Base-by-base conservation (phyloP, 2,888 invertebrate genomes). In the Sminthurinus aureus region DNA sequence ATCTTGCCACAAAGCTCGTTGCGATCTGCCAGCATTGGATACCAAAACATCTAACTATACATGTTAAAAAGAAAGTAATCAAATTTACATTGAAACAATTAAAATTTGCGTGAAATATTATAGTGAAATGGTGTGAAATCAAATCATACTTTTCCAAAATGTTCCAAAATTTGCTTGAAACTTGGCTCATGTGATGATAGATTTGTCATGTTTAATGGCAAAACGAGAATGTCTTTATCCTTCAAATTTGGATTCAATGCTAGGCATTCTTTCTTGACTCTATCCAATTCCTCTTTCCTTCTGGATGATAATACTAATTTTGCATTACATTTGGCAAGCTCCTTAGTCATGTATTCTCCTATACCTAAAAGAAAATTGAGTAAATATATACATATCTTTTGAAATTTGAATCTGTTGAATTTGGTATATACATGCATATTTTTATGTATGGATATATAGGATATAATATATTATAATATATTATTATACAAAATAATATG, bases 1-100 rank as follows among this genome's bases (percentile, higher is more conserved):
- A 0, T 93, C 91, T 85, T 94, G 93, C 94, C 94, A 96, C 24
- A 90, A 88, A 0, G 94, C 94, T 85, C 96, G 91, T 90, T 96
- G 96, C 11, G 95, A 94, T 82, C 95, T 91, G 0, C 96, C 96
- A 0, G 96, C 96, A 91, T 96, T 96, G 89, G 95, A 95, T 0
- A 96, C 93, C 66, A 96, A 91, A 83, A 96, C 92, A 89, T 96
- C 95, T 71, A 96, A 90, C 91, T 93, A 20, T 6, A 71, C 11
- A 90, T 78, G 26, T 20, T 0, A 26, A 79, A 26, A 69, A 38
- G n/a, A 50, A n/a, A n/a, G 8, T 6, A 26, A 26, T 22, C 4
- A 22, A 73, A 11, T 22, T 73, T n/a, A 51, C 15, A 52, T 58
- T 58, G 11, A 58, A 12, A 20, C 15, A 51, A 51, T 18, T 78